phyloP scores from a whole-genome alignment of 2,113 vertebrate genomes.

The Puntigrus tetrazona region DNA sequence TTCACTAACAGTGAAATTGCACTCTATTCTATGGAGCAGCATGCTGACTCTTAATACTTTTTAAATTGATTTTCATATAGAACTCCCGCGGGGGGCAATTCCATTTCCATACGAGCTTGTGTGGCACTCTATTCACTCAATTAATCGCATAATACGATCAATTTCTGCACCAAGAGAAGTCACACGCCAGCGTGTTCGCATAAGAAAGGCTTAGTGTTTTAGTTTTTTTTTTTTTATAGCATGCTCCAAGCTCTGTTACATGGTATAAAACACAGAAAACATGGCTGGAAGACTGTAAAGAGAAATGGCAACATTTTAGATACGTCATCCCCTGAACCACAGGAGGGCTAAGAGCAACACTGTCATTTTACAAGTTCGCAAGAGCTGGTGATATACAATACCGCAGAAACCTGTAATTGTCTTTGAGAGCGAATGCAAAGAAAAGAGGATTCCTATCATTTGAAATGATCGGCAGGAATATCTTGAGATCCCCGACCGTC shows the following conservation, averaged over 20 bases:
- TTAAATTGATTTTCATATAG: slow-evolving; percentile 62
- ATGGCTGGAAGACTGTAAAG: slow-evolving; percentile 19
- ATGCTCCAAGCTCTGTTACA: slow-evolving; percentile 44
- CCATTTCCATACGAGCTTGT: slow-evolving; percentile 51
- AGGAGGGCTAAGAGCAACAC: slow-evolving; percentile 1
- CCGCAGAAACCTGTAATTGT: slow-evolving; percentile 24
- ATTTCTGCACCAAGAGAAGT: slow-evolving; percentile 58
- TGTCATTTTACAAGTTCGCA: slow-evolving; percentile 23
- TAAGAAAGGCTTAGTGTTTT: slow-evolving; percentile 53
- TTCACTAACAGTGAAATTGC: slow-evolving; percentile 48
- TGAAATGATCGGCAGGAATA: slow-evolving; percentile 18
- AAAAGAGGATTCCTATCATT: slow-evolving; percentile 7
- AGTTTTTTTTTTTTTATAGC: slow-evolving; percentile 49
- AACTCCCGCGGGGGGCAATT: slow-evolving; percentile 55
- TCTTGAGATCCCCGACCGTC: neutral
- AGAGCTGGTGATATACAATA: slow-evolving; percentile 9
- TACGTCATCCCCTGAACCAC: slow-evolving; percentile 33
- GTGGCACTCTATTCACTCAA: slow-evolving; percentile 60
- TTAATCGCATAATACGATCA: slow-evolving; percentile 64
- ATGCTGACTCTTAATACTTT: slow-evolving; percentile 51
- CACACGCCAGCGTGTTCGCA: slow-evolving; percentile 55
- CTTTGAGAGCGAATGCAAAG: slow-evolving; percentile 2
- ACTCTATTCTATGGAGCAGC: slow-evolving; percentile 42
- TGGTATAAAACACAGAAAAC: slow-evolving; percentile 15
- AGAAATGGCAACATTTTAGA: slow-evolving; percentile 19